Evolutionary conservation across 1,140 invertebrate genomes (phyloP).

Genomic region (Orchesella cincta): DNA sequence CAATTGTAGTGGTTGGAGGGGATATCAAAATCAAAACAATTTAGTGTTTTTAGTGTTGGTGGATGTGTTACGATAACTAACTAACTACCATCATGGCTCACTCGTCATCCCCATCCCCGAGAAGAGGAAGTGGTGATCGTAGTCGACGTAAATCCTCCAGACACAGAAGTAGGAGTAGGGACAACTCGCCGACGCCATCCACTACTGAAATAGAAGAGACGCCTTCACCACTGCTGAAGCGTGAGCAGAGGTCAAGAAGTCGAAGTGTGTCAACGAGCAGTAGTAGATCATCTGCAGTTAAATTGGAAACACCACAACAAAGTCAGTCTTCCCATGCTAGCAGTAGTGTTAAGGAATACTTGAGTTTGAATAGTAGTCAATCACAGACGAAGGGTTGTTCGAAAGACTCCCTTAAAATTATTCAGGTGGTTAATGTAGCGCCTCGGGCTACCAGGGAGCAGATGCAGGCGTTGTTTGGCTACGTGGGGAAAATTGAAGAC

Average conservation of each 20-base stretch:
- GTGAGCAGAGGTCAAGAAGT: not conserved
- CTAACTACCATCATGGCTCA: no score
- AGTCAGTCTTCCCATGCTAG: not conserved
- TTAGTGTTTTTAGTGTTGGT: no score
- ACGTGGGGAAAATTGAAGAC: slow-evolving; percentile 94
- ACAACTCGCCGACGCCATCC: no score
- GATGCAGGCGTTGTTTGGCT: slow-evolving; percentile 96
- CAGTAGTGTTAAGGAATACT: slow-evolving; percentile 10
- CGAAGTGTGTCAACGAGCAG: not conserved
- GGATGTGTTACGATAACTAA: no score
- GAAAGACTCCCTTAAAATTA: slow-evolving; percentile 65
- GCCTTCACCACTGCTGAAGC: not conserved
- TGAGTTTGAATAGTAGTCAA: no score
- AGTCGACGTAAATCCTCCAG: no score
- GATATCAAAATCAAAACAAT: no score
- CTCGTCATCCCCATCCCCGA: no score
- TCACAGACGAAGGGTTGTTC: not conserved
- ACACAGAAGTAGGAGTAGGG: no score
- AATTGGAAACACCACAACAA: not conserved
- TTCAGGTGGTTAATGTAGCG: slow-evolving; percentile 98
- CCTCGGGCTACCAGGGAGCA: slow-evolving; percentile 97
- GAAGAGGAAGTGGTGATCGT: no score
- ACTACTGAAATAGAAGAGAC: not conserved
- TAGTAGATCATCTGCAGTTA: not conserved
- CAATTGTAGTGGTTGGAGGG: no score